Percentiles rank a stretch among this genome's conserved stretches.
phyloP scores from a whole-genome alignment of 2,888 invertebrate species.

The Parelbella ahira region DNA sequence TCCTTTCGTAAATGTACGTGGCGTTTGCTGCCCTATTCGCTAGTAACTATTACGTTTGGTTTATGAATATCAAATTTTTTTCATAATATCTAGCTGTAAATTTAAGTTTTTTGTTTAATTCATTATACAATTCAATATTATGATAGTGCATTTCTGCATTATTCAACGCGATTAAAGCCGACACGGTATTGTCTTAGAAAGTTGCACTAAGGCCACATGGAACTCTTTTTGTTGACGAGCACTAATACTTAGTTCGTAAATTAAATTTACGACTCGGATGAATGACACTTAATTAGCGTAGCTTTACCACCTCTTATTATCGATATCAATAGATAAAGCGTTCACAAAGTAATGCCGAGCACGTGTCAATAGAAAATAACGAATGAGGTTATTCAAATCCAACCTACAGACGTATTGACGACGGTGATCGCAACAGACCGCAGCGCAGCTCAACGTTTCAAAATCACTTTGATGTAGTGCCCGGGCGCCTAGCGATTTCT shows the following conservation, averaged over 20 bases:
- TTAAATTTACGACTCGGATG: too few species aligned
- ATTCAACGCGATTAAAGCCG: constrained; percentile 7
- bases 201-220: not conserved
- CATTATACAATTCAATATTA: constrained; percentile 7
- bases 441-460: constrained; percentile 52
- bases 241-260: not conserved
- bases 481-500: constrained; percentile 45
- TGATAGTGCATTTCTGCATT: constrained; percentile 1
- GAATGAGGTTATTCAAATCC: constrained; percentile 39
- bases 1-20: constrained; percentile 21
- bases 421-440: constrained; percentile 47
- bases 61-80: too few species aligned
- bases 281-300: constrained; percentile 7
- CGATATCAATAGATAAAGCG: not conserved
- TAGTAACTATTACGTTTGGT: too few species aligned
- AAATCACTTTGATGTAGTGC: constrained; percentile 58
- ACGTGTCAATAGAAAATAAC: constrained; percentile 26
- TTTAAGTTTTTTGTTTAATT: constrained; percentile 7
- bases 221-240: constrained; percentile 1
- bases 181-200: constrained; percentile 10
- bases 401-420: constrained; percentile 54
- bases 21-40: constrained; percentile 18
- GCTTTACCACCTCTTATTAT: not conserved
- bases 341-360: not conserved
- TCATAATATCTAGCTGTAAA: too few species aligned